A percentile compares a stretch with the other conserved stretches of the same genome.
These are phyloP conservation scores for Sarcophaga carnaria DNA, from an alignment of 2,888 invertebrate species.

Conservation along the genomic window DNA sequence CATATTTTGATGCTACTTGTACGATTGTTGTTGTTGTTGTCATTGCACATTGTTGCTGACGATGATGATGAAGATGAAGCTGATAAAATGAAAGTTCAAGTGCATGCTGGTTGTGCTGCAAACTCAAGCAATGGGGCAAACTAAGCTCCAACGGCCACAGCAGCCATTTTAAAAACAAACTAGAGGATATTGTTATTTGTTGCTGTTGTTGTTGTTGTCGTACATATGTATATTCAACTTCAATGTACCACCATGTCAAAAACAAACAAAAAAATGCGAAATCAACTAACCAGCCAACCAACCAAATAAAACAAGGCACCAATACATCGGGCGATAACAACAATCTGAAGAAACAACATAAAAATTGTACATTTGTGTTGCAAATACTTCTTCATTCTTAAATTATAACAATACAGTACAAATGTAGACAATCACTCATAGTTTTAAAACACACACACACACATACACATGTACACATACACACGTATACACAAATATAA, in stretches of 20 bases:
- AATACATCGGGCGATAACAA: conserved; percentile 14
- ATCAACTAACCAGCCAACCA: conserved; percentile 58
- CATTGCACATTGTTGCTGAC: conserved; percentile 54
- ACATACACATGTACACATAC: no score
- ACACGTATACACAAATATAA: no score
- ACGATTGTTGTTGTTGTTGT: conserved; percentile 28
- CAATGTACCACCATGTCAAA: conserved; percentile 51
- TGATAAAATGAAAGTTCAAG: conserved; percentile 67
- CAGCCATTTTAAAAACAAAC: conserved; percentile 60
- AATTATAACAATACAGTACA: no score
- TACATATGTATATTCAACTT: conserved; percentile 48
- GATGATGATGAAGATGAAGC: not conserved
- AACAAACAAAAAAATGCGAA: not conserved
- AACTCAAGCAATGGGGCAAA: conserved; percentile 21
- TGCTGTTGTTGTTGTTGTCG: not conserved
- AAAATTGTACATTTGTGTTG: not conserved
- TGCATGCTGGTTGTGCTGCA: conserved; percentile 56
- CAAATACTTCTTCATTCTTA: not conserved
- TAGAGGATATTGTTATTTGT: not conserved
- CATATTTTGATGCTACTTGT: conserved; percentile 13
- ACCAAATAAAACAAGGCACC: conserved; percentile 52
- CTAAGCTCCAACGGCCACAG: not conserved
- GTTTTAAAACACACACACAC: no score
- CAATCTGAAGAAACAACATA: not conserved
- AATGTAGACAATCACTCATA: no score